These are phyloP conservation scores for Eristalis intricaria DNA, from an alignment of 2,888 invertebrate species.

Conservation along the genomic window DNA sequence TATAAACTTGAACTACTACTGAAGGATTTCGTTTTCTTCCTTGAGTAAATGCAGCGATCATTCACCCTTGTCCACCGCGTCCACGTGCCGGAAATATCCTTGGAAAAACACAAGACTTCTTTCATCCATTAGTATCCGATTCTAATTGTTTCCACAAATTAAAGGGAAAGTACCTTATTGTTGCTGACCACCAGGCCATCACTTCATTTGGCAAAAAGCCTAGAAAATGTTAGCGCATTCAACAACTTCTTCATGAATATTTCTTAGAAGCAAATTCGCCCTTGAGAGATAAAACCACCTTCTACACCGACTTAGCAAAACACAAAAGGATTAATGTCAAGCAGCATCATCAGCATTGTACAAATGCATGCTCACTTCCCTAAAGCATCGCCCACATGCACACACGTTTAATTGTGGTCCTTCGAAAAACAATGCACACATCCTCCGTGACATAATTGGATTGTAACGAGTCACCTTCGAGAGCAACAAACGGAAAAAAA, in stretches of 20 bases:
- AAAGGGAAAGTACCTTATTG: no score
- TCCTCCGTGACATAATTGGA: constrained; percentile 42
- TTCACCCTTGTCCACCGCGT: no score
- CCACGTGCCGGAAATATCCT: no score
- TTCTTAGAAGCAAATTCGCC: no score
- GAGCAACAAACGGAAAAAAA: not conserved
- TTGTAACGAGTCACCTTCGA: not conserved
- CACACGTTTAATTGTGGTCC: not conserved
- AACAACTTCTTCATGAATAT: no score
- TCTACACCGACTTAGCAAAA: not conserved
- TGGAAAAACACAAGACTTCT: no score
- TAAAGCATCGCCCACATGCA: not conserved
- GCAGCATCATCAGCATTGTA: not conserved
- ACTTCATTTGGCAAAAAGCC: no score
- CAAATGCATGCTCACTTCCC: constrained; percentile 1
- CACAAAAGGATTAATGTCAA: constrained; percentile 26
- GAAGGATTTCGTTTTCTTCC: not conserved
- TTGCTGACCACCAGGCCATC: no score
- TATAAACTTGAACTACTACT: not conserved
- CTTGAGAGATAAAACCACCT: not conserved
- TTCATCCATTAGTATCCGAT: no score
- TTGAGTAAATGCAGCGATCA: no score
- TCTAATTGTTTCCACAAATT: no score
- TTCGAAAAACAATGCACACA: constrained; percentile 37
- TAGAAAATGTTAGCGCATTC: no score